Evolutionary conservation across 2,888 invertebrate species (phyloP), one percentile per base, ranked within the genome.

Genomic region (Nezara viridula): DNA sequence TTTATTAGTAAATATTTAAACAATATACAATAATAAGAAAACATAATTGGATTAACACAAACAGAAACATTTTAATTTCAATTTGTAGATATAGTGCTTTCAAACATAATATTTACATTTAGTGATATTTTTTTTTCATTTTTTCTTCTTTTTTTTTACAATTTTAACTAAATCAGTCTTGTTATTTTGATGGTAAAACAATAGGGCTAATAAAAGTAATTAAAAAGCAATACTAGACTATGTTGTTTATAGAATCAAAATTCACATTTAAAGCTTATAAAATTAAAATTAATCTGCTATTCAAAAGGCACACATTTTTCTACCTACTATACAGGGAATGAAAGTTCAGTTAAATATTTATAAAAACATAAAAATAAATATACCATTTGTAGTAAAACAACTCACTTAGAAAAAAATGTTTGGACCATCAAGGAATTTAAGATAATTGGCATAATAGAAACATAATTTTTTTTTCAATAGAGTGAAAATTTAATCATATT

Each of bases 1-100:
- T 81, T 81, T 81, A 81, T 81, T 81, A 81, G 81, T 81, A 81
- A 81, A 81, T 44, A 81, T 81, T 81, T 81, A 81, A 81, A 81
- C 81, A 81, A 81, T 81, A 44, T 81, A 81, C 81, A 81, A 81
- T 81, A 81, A 81, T 81, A 81, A n/a, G 44, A 81, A 81, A 81
- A 81, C 40, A 81, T 81, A 81, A 44, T 81, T 40, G 81, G 81
- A 81, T 81, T 81, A 81, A 81, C 81, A 81, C 81, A 81, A 81
- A 81, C 81, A 81, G 81, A 81, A 81, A 81, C 81, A 81, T 81
- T 44, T 24, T 14, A 81, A 81, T 81, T 81, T 81, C 44, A 66
- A 81, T 81, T 81, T 81, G 81, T 44, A 81, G 81, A 81, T 44
- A 81, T 44, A 81, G 81, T 81, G 81, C 81, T 81, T 12, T 81